Evolutionary conservation across 2,888 invertebrate species (phyloP), one percentile per base, ranked within the genome.

Genomic region (Elegia similella): DNA sequence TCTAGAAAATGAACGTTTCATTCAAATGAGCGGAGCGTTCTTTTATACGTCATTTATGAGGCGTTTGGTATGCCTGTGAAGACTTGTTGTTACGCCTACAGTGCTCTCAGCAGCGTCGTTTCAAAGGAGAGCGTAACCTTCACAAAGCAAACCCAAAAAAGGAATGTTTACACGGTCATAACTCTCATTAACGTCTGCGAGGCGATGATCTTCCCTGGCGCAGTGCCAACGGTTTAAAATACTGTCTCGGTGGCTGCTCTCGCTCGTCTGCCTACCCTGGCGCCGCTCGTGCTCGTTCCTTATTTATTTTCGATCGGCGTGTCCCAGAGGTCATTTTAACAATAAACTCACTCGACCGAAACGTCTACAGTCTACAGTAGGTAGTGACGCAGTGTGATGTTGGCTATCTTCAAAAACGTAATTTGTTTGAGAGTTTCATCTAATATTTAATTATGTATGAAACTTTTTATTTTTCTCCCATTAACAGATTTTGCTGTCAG

Each of bases 201-300:
- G 65, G 62, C 65, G 69, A 67, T 67, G 72, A 75, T 71, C 68
- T 63, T 67, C 67, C 60, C 72, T 83, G 87, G 85, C 86, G 76
- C 70, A 69, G 68, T 67, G 86, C 84, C 83, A 85, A 78, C 73
- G 67, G 70, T 77, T 78, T 78, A 79, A 84, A 86, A 85, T 83
- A 80, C 75, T 73, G 73, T 75, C 64, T 69, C 67, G 69, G 64
- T 57, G 42, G 46, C 43, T 50, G 50, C 59, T 42, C 12, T 29
- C 44, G 43, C 13, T 29, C 17, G 44, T 43, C 50, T 57, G 61
- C 46, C 57, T 29, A 47, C 52, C 15, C 56, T 46, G 58, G 58
- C 59, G 61, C 59, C 44, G 56, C 63, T 65, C 64, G 34, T 73
- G 72, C 66, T 66, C 61, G 65, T 59, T 59, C 66, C 64, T 68